Evolutionary conservation across 2,797 vertebrate genomes (phyloP).

Genomic region (Phataginus tetradactyla): DNA sequence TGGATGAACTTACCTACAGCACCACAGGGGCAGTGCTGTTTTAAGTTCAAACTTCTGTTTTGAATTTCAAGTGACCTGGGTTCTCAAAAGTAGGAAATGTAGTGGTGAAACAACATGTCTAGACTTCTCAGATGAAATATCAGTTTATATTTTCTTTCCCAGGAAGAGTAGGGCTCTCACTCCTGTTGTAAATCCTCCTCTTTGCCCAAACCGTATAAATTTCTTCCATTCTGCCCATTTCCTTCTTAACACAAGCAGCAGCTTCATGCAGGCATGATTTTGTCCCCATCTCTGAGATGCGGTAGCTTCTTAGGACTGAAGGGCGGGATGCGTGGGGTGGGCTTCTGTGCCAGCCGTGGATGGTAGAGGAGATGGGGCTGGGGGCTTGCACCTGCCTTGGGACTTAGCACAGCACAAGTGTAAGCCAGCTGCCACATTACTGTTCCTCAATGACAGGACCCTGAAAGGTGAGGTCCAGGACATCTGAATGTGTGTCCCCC

Average conservation of each 20-base stretch:
- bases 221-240: neutral
- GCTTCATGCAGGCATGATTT: neutral
- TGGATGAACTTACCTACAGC: too few relatives aligned
- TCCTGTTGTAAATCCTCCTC: neutral
- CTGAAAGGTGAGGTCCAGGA: neutral
- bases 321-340: neutral
- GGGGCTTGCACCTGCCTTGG: neutral
- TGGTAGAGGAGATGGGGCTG: neutral
- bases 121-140: neutral
- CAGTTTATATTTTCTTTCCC: neutral
- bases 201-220: neutral
- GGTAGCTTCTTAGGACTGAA: neutral
- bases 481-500: neutral
- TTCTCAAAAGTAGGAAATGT: neutral
- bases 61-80: neutral
- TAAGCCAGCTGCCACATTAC: neutral
- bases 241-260: neutral
- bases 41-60: conserved; percentile 16
- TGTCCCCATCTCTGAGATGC: neutral
- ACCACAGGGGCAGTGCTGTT: neutral
- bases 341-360: neutral
- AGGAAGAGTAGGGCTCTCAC: neutral
- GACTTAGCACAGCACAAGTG: neutral
- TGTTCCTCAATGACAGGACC: neutral
- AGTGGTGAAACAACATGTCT: neutral